Base-by-base conservation (phyloP, 2,888 invertebrate genomes). In the Chrysolina americana region DNA sequence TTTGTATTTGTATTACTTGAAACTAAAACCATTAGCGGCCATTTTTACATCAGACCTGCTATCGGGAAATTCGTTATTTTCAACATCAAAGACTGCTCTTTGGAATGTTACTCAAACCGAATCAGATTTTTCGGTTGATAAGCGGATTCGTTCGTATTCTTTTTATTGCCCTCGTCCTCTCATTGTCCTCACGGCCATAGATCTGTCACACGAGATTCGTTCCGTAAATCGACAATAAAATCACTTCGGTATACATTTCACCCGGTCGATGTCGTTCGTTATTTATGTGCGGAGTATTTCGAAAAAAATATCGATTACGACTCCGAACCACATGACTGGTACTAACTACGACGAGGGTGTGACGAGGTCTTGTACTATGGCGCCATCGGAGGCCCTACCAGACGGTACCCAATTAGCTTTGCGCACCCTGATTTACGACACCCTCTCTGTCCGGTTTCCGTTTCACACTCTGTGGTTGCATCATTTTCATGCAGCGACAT, bases 361-460 rank as follows among this genome's bases (percentile, higher is more conserved):
- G 77, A 62, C 70, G 56, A 73, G 79, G 78, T 83, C 53, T 28
- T 68, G 72, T 78, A 75, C 64, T 56, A 69, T 86, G 87, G 86
- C 87, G 87, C 87, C 87, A 86, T 19, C n/a, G 17, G n/a, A 68
- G 72, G 74, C 75, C 74, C 77, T 74, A n/a, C 84, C 86, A 86
- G 86, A 86, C 86, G 84, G 84, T 81, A 85, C 85, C 87, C 87
- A 87, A 87, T 87, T 87, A 87, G 87, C 83, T 84, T 83, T 81
- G 86, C 83, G 84, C 86, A 87, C 84, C 85, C 86, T 87, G 86
- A 87, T 87, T 87, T 87, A 87, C 85, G 86, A 84, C 85, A 83
- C 85, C 85, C 85, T 82, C 28, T 19, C 19, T 15, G 82, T 79
- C 74, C 82, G 81, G 85, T 85, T 87, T 87, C 87, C 87, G 87